phyloP scores from a whole-genome alignment of 1,140 invertebrate genomes.

The Zaprionus camerounensis region DNA sequence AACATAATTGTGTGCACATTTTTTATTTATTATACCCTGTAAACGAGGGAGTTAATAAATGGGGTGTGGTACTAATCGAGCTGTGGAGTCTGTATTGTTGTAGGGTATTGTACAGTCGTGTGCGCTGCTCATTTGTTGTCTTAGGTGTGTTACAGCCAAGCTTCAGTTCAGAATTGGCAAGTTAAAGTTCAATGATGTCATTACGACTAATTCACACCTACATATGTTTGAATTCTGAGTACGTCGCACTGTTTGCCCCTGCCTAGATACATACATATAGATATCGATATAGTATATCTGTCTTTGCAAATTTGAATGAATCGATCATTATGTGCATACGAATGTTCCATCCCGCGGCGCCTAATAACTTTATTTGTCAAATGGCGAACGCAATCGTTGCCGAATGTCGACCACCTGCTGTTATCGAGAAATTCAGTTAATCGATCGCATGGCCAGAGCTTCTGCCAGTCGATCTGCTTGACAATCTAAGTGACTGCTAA shows the following conservation, averaged over 20 bases:
- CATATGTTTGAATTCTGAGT: constrained; percentile 72
- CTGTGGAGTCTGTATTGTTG: neutral
- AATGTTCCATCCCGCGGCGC: constrained; percentile 36
- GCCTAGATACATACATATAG: constrained; percentile 21
- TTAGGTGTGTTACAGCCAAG: constrained; percentile 73
- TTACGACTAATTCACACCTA: constrained; percentile 82
- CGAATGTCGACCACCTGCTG: constrained; percentile 69
- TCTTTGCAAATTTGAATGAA: constrained; percentile 62
- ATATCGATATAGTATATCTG: constrained; percentile 14
- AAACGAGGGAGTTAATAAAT: neutral
- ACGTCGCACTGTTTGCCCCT: constrained; percentile 31
- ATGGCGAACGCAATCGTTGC: constrained; percentile 54
- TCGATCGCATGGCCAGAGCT: constrained; percentile 61
- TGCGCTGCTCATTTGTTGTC: constrained; percentile 25
- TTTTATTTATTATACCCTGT: constrained; percentile 22
- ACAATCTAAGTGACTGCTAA: constrained; percentile 55
- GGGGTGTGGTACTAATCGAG: neutral
- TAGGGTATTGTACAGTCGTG: neutral
- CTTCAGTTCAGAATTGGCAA: constrained; percentile 72
- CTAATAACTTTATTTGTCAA: constrained; percentile 79
- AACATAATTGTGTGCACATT: constrained; percentile 67
- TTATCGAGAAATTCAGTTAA: constrained; percentile 65
- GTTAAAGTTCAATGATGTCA: constrained; percentile 83
- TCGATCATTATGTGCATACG: constrained; percentile 45
- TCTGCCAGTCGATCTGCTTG: neutral